Conservation (phyloP, 2,888 invertebrate species). For the Sminthurides aquaticus region DNA sequence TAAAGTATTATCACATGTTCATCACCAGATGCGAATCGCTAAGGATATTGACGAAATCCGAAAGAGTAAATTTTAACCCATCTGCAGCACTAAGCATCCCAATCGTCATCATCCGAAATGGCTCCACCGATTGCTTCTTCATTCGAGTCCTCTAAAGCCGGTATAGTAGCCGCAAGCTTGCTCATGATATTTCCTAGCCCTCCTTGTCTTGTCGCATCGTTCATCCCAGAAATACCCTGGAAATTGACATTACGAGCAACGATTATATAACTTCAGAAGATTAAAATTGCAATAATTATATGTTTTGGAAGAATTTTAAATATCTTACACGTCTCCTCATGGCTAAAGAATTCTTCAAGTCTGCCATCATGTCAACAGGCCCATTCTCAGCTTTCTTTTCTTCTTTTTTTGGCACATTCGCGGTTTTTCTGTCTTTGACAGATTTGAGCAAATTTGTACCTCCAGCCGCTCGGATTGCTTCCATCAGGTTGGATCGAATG, state of each 20-base stretch:
- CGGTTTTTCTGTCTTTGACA: constrained; percentile 38
- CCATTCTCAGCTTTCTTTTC: constrained; percentile 30
- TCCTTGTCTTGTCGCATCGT: constrained; percentile 23
- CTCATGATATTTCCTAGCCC: constrained; percentile 42
- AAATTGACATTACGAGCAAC: no score
- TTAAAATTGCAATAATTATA: background rate
- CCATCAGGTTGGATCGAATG: constrained; percentile 37
- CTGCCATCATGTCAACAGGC: constrained; percentile 37
- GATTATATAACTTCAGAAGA: constrained; percentile 1
- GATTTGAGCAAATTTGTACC: constrained; percentile 37
- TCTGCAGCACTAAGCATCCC: constrained; percentile 27
- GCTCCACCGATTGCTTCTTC: constrained; percentile 23
- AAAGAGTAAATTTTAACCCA: background rate
- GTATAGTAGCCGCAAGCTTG: constrained; percentile 35
- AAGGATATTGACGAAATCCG: background rate
- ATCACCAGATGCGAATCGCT: constrained; percentile 1
- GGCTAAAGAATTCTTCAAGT: constrained; percentile 41
- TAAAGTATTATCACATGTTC: constrained; percentile 1
- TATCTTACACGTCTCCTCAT: constrained; percentile 39
- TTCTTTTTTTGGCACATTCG: constrained; percentile 39
- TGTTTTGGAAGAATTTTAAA: no score
- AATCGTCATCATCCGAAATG: constrained; percentile 34
- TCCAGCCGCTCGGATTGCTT: constrained; percentile 43
- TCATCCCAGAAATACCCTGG: constrained; percentile 43
- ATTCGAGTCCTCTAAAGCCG: constrained; percentile 28